Evolutionary conservation across 2,797 vertebrate species (phyloP).

Genomic region (Tragopan temminckii): DNA sequence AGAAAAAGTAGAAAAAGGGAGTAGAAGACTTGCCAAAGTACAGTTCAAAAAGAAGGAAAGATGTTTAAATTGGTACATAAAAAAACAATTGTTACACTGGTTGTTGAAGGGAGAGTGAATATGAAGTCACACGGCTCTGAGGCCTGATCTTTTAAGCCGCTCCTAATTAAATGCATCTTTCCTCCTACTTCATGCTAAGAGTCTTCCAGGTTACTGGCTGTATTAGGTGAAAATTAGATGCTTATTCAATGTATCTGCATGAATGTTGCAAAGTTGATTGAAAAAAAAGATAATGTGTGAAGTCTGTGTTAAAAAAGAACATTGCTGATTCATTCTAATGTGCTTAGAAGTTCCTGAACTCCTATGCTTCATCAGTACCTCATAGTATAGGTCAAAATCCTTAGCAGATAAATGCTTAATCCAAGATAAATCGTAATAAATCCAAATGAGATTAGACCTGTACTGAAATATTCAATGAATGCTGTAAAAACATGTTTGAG

Average conservation of each 20-base stretch:
- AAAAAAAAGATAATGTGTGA: slow-evolving; percentile 50
- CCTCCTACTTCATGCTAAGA: slow-evolving; percentile 54
- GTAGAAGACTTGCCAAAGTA: not conserved
- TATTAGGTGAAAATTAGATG: slow-evolving; percentile 61
- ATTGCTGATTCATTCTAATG: slow-evolving; percentile 57
- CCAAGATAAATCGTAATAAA: slow-evolving; percentile 71
- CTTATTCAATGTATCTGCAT: slow-evolving; percentile 9
- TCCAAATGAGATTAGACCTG: slow-evolving; percentile 75
- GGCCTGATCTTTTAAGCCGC: slow-evolving; percentile 68
- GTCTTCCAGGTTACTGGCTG: slow-evolving; percentile 34
- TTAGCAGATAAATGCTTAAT: slow-evolving; percentile 70
- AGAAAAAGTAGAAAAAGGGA: not conserved
- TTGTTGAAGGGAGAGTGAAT: slow-evolving; percentile 6
- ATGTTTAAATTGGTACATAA: not conserved
- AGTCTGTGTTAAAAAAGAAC: slow-evolving; percentile 52
- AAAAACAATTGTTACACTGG: not conserved
- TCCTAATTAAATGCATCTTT: slow-evolving; percentile 71
- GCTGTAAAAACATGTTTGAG: slow-evolving; percentile 25
- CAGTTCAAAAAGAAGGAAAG: not conserved
- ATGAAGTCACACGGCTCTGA: not conserved
- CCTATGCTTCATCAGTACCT: not conserved
- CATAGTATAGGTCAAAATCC: slow-evolving; percentile 52
- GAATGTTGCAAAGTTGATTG: slow-evolving; percentile 33
- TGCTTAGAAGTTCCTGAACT: slow-evolving; percentile 50
- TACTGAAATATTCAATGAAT: slow-evolving; percentile 24